phyloP scores from a whole-genome alignment of 2,888 invertebrate species.

The Tipula unca region DNA sequence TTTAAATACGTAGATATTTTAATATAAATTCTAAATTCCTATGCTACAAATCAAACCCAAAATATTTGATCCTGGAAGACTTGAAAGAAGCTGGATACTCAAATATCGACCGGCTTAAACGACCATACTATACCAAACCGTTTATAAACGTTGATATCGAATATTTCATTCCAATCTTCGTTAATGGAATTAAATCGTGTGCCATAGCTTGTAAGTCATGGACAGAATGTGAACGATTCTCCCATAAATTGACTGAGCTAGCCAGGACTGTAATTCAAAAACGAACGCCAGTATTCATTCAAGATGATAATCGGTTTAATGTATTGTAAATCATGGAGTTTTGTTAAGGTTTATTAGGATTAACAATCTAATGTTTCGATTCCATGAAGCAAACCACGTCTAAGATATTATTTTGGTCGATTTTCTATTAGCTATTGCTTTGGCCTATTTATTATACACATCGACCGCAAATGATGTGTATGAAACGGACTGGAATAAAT shows the following conservation, averaged over 20 bases:
- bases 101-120: constrained; percentile 46
- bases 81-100: constrained; percentile 43
- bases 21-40: too few relatives aligned
- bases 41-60: not conserved
- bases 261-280: not conserved
- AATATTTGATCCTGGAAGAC: constrained; percentile 42
- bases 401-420: constrained; percentile 16
- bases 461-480: not conserved
- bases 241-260: not conserved
- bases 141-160: not conserved
- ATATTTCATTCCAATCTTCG: constrained; percentile 19
- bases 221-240: not conserved
- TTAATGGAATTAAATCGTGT: not conserved
- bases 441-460: constrained; percentile 16
- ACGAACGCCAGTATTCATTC: not conserved
- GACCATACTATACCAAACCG: constrained; percentile 35
- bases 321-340: constrained; percentile 17
- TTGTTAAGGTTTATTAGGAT: too few relatives aligned
- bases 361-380: constrained; percentile 17
- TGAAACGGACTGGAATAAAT: constrained; percentile 15
- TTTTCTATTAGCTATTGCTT: constrained; percentile 18
- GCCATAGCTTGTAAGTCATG: not conserved
- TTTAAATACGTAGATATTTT: too few relatives aligned
- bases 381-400: not conserved
- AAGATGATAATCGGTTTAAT: not conserved